phyloP scores from a whole-genome alignment of 2,113 vertebrate species.

The Atrichornis clamosus region DNA sequence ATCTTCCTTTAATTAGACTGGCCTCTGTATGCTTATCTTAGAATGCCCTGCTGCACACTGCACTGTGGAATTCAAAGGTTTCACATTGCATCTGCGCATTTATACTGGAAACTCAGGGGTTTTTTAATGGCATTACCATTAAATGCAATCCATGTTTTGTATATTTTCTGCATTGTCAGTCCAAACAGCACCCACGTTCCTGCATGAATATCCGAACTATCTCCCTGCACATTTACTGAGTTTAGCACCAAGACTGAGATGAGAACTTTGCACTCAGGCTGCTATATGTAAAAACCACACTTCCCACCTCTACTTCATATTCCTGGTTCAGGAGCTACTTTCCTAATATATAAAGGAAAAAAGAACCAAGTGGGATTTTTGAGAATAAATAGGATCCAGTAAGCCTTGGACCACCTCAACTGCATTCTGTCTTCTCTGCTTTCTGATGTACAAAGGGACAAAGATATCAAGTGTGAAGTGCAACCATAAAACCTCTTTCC shows the following conservation, averaged over 20 bases:
- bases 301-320: background rate
- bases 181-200: background rate
- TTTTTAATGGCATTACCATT: background rate
- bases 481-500: background rate
- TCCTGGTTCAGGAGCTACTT: background rate
- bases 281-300: background rate
- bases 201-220: background rate
- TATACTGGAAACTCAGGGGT: background rate
- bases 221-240: background rate
- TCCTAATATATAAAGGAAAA: background rate
- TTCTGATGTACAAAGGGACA: background rate
- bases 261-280: background rate
- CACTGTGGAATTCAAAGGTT: background rate
- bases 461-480: background rate
- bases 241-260: background rate
- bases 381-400: background rate
- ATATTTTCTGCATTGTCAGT: background rate
- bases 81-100: background rate
- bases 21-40: background rate
- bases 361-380: background rate
- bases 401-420: background rate
- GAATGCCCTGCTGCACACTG: background rate
- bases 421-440: background rate
- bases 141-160: background rate
- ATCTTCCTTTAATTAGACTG: constrained; percentile 30